Evolutionary conservation across 1,140 invertebrate species (phyloP).

Genomic region (Hyles euphorbiae): DNA sequence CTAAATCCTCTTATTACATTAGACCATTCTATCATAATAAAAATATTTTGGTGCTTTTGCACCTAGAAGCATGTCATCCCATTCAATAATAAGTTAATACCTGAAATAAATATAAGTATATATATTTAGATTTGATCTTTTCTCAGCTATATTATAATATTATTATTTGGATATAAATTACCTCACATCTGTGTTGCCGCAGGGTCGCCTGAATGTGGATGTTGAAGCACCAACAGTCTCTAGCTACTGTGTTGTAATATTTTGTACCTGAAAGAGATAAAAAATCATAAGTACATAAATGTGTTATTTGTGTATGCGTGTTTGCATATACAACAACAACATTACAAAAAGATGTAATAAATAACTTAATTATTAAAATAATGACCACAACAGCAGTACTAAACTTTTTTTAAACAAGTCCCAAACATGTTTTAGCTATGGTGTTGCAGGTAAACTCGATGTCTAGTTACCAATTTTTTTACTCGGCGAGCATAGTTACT

Average conservation of each 20-base stretch:
- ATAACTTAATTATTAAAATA: too few relatives aligned
- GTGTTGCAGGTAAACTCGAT: too few relatives aligned
- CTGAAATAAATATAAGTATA: conserved; percentile 25
- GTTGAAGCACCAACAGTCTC: conserved; percentile 16
- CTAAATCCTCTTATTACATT: conserved; percentile 67
- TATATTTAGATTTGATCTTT: background rate
- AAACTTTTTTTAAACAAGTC: too few relatives aligned
- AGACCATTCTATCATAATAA: conserved; percentile 72
- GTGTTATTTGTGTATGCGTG: too few relatives aligned
- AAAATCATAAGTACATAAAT: background rate
- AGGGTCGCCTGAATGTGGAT: conserved; percentile 16
- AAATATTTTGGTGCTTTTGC: conserved; percentile 56
- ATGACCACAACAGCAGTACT: too few relatives aligned
- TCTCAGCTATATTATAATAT: background rate
- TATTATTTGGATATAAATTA: conserved; percentile 7
- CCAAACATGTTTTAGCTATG: too few relatives aligned
- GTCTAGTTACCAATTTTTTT: too few relatives aligned
- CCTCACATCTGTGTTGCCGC: conserved; percentile 15
- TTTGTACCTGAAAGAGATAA: conserved; percentile 14
- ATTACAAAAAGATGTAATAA: too few relatives aligned
- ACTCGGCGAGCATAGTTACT: too few relatives aligned
- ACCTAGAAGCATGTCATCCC: conserved; percentile 53
- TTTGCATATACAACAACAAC: too few relatives aligned
- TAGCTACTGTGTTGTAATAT: conserved; percentile 5
- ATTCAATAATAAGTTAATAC: conserved; percentile 47